Evolutionary conservation across 1,140 invertebrate genomes (phyloP).

Genomic region (Drosophila seguyi): DNA sequence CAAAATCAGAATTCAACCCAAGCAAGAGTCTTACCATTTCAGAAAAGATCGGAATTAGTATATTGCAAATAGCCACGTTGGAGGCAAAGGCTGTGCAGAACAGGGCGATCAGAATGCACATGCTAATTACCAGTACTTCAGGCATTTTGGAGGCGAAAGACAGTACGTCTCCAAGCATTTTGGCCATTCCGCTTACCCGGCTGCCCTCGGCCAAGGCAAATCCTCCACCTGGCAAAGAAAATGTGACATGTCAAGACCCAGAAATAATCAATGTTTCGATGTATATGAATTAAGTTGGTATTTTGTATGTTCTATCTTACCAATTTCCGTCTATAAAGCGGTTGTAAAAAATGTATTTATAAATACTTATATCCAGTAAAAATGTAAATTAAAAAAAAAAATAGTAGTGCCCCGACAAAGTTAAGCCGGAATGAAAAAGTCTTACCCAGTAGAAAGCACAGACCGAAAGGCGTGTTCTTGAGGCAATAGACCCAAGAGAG

Average conservation of each 20-base stretch:
- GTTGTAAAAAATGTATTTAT: too few species aligned
- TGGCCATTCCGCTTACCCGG: constrained; percentile 91
- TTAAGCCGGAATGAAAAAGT: background rate
- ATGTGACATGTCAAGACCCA: background rate
- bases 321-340: background rate
- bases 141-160: constrained; percentile 86
- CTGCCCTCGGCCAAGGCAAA: constrained; percentile 94
- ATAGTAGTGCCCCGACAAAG: background rate
- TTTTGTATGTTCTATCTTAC: background rate
- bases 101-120: constrained; percentile 86
- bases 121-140: constrained; percentile 86
- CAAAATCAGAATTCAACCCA: background rate
- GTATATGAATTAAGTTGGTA: background rate
- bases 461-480: constrained; percentile 55
- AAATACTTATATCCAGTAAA: too few species aligned
- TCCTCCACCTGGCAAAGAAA: constrained; percentile 88
- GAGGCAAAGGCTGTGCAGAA: constrained; percentile 92
- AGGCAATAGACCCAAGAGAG: constrained; percentile 60
- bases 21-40: constrained; percentile 87
- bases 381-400: too few species aligned
- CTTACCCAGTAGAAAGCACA: constrained; percentile 60
- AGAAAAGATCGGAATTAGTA: constrained; percentile 90
- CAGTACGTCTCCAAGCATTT: constrained; percentile 89
- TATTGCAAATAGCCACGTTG: constrained; percentile 94
- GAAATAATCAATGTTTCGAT: too few species aligned